A percentile compares a stretch with the other conserved stretches of the same genome.
Conservation (phyloP, 2,797 vertebrate species). For the Chloroceryle inda region DNA sequence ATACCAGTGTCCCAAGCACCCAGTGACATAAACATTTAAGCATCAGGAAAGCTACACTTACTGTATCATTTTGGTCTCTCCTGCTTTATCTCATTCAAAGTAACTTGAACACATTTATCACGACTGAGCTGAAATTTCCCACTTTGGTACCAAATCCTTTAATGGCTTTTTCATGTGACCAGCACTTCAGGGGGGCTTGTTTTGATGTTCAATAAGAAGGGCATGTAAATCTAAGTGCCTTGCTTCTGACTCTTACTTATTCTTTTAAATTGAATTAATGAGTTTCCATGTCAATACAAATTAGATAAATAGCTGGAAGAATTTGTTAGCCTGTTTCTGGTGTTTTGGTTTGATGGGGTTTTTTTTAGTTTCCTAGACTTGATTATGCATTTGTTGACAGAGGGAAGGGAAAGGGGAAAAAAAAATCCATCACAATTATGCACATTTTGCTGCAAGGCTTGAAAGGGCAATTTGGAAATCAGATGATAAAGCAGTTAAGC, state of each 20-base stretch:
- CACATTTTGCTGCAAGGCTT: conserved; percentile 31
- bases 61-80: not conserved
- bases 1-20: not conserved
- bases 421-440: conserved; percentile 51
- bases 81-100: not conserved
- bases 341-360: not conserved
- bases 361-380: not conserved
- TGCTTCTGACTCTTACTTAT: conserved; percentile 9
- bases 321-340: conserved; percentile 26
- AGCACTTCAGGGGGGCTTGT: not conserved
- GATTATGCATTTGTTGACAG: conserved; percentile 50
- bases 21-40: not conserved
- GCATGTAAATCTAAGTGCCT: not conserved
- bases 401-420: not conserved
- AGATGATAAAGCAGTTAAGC: conserved; percentile 21
- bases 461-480: conserved; percentile 44
- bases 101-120: not conserved
- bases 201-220: not conserved
- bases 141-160: not conserved
- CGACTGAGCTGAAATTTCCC: not conserved
- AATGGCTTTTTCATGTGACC: conserved; percentile 40
- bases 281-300: conserved; percentile 56
- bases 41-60: not conserved
- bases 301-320: conserved; percentile 59
- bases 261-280: conserved; percentile 30